A percentile compares a stretch with the other conserved stretches of the same genome.
phyloP scores from a whole-genome alignment of 2,113 vertebrate genomes.

The Dermatemys mawii region DNA sequence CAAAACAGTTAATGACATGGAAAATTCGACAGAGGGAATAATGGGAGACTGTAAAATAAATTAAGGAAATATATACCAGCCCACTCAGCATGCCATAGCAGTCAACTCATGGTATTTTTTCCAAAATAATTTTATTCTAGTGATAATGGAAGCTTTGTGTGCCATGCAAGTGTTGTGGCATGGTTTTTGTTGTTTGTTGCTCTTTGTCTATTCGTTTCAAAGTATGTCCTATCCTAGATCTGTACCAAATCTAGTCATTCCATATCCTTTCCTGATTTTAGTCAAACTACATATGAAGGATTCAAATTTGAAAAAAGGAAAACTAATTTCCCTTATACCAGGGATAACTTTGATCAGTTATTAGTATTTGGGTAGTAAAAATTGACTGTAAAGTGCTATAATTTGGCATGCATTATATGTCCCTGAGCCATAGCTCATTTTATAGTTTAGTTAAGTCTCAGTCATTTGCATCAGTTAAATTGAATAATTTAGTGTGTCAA shows the following conservation, averaged over 20 bases:
- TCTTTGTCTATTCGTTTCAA: not conserved
- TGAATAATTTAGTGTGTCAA: conserved; percentile 29
- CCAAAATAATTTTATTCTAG: not conserved
- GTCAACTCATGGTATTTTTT: not conserved
- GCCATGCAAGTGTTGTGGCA: not conserved
- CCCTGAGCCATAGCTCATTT: conserved; percentile 47
- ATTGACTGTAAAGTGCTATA: not conserved
- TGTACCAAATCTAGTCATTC: not conserved
- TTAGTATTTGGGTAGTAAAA: not conserved
- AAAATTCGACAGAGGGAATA: not conserved
- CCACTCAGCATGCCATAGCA: not conserved
- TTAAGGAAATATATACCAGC: not conserved
- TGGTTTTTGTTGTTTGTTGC: not conserved
- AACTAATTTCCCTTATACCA: not conserved
- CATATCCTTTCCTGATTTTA: not conserved
- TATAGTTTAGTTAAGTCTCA: conserved; percentile 63
- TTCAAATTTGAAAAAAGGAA: not conserved
- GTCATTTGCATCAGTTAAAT: conserved; percentile 72
- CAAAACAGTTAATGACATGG: not conserved
- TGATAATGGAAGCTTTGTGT: not conserved
- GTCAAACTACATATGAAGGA: not conserved
- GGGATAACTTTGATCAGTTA: not conserved
- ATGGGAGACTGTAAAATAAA: not conserved
- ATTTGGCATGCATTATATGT: conserved; percentile 1
- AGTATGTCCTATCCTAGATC: not conserved